Base-by-base conservation (phyloP, 2,113 vertebrate species). In the Aegotheles bennettii region DNA sequence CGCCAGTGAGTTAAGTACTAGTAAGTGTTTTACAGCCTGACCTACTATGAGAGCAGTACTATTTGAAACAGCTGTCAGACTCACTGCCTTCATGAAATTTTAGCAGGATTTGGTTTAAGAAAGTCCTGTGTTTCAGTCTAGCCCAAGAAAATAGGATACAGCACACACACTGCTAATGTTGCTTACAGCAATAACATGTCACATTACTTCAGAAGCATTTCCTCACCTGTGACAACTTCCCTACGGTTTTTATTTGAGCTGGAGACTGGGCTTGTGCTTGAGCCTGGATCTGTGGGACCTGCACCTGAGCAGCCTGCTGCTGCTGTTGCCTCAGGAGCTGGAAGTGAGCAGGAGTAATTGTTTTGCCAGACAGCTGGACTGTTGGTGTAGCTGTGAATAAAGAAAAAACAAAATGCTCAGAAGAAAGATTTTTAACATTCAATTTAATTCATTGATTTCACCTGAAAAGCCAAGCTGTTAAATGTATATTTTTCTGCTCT, bases 251-350 rank as follows among this genome's bases (percentile, higher is more conserved):
- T 81, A 98, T 98, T 96, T 99, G 99, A 54, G 98, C 98, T 16
- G 99, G 98, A 42, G 98, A 95, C 36, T 98, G 98, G 40, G 96
- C 88, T 50, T 95, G 97, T 7, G 89, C 92, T 50, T 97, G 98
- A 53, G 96, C 90, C 51, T 98, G 98, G n/a, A 98, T 98, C 54
- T 98, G 98, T 20, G 97, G 97, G 29, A 98, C 97, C 51, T 98
- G 98, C 31, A 97, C 97, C 47, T 98, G 98, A 35, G 97, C 97
- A 7, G 97, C 97, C 12, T 98, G 98, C 65, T 98, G 98, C 70
- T 98, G 98, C 85, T 98, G 98, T 15, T 99, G 99, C 79, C 99
- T 98, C 60, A 99, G 97, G 53, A 99, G 95, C 97, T 99, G 99
- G 79, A 99, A 98, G 51, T 99, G 99, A 20, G 99, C 98, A 4